phyloP scores from a whole-genome alignment of 1,140 invertebrate genomes.

The Copidosoma floridanum region DNA sequence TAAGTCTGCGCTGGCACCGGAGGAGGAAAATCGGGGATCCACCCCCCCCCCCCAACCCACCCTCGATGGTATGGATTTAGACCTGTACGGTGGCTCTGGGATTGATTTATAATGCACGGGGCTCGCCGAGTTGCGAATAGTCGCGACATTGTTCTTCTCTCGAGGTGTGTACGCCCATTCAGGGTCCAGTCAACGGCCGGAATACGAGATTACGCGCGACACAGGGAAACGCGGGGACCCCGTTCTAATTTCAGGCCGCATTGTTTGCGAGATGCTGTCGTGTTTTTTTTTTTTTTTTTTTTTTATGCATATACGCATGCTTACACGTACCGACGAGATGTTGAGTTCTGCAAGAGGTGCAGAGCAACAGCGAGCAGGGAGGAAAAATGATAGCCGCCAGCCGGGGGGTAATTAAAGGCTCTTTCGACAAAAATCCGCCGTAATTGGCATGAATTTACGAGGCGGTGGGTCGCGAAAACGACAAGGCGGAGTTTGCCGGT shows the following conservation, averaged over 20 bases:
- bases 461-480: not conserved
- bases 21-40: conserved; percentile 6
- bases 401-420: conserved; percentile 26
- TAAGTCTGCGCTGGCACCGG: conserved; percentile 20
- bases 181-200: not conserved
- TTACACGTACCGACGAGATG: too few relatives aligned
- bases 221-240: not conserved
- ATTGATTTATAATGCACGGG: not conserved
- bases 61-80: too few relatives aligned
- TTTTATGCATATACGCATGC: too few relatives aligned
- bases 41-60: not conserved
- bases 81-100: not conserved
- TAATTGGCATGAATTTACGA: conserved; percentile 23
- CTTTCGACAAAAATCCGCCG: conserved; percentile 19
- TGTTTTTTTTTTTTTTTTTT: too few relatives aligned
- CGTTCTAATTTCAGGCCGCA: not conserved
- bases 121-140: not conserved
- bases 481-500: not conserved
- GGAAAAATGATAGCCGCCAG: conserved; percentile 19
- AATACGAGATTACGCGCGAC: not conserved
- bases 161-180: too few relatives aligned
- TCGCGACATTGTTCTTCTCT: conserved; percentile 4
- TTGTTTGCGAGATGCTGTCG: too few relatives aligned
- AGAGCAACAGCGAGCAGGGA: too few relatives aligned
- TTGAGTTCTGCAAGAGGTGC: too few relatives aligned